Conservation (phyloP, 2,113 vertebrate genomes). For the Chloebia gouldiae region DNA sequence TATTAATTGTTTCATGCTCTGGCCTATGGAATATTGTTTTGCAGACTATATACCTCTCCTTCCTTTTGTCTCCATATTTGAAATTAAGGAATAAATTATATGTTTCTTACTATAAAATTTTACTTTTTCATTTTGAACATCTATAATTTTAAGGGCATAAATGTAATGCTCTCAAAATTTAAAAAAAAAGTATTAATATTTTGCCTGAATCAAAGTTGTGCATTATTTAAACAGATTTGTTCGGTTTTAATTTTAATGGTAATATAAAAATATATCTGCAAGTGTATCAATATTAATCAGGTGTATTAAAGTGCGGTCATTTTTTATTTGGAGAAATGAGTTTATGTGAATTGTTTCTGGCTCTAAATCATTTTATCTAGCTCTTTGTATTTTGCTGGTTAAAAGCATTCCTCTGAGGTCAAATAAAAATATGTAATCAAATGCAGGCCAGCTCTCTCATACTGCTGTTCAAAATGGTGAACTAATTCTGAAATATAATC, state of each 20-base stretch:
- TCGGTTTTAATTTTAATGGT: not conserved
- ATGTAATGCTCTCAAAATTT: not conserved
- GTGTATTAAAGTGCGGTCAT: not conserved
- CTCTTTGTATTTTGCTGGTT: not conserved
- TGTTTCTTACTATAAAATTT: not conserved
- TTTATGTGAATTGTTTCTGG: not conserved
- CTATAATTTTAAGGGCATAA: not conserved
- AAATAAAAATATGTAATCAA: conserved; percentile 43
- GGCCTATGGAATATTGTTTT: not conserved
- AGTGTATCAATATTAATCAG: not conserved
- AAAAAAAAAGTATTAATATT: not conserved
- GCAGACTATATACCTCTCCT: not conserved
- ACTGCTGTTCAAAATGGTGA: conserved; percentile 33
- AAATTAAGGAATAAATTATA: not conserved
- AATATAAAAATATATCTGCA: not conserved
- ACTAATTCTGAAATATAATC: conserved; percentile 61
- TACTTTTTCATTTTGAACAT: not conserved
- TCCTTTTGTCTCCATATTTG: not conserved
- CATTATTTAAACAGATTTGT: not conserved
- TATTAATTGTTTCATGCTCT: fast-evolving
- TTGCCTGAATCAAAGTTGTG: not conserved
- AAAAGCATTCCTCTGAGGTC: conserved; percentile 16
- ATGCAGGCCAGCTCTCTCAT: conserved; percentile 54
- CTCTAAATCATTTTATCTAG: not conserved
- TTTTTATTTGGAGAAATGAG: not conserved